These are phyloP conservation scores for Hemichromis elongatus DNA, from an alignment of 2,113 vertebrate species.

Conservation along the genomic window DNA sequence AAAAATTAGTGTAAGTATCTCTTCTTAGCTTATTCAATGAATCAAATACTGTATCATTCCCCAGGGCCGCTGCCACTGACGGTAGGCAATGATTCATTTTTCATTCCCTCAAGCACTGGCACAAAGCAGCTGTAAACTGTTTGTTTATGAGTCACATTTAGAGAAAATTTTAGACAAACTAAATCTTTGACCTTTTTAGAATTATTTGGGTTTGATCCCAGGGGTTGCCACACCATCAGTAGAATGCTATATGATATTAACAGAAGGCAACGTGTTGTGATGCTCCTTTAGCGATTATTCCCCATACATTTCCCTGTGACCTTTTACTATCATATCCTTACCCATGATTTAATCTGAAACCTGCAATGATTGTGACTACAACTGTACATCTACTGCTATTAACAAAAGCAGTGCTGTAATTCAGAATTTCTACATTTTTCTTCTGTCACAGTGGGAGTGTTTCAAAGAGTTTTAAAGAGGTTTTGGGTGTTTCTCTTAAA, in stretches of 20 bases:
- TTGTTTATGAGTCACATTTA: constrained; percentile 49
- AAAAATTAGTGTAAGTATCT: not conserved
- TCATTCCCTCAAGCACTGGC: constrained; percentile 1
- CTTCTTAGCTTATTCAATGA: not conserved
- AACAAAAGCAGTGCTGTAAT: not conserved
- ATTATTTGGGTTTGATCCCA: constrained; percentile 38
- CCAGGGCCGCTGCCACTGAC: not conserved
- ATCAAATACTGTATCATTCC: constrained; percentile 8
- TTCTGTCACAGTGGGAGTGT: not conserved
- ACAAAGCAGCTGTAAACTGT: constrained; percentile 40
- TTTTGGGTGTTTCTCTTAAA: not conserved
- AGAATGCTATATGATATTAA: constrained; percentile 40
- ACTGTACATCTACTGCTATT: not conserved
- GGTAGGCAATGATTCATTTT: not conserved
- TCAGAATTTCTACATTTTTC: not conserved
- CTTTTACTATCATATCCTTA: constrained; percentile 18
- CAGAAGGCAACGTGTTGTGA: constrained; percentile 32
- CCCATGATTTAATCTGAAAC: constrained; percentile 2
- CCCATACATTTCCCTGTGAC: constrained; percentile 43
- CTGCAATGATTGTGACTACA: not conserved
- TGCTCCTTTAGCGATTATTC: constrained; percentile 17
- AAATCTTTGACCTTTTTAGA: constrained; percentile 65
- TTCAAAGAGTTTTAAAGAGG: not conserved
- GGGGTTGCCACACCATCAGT: constrained; percentile 35
- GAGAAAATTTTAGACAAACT: constrained; percentile 48